Conservation (phyloP, 2,113 vertebrate species). For the Crotophaga sulcirostris region DNA sequence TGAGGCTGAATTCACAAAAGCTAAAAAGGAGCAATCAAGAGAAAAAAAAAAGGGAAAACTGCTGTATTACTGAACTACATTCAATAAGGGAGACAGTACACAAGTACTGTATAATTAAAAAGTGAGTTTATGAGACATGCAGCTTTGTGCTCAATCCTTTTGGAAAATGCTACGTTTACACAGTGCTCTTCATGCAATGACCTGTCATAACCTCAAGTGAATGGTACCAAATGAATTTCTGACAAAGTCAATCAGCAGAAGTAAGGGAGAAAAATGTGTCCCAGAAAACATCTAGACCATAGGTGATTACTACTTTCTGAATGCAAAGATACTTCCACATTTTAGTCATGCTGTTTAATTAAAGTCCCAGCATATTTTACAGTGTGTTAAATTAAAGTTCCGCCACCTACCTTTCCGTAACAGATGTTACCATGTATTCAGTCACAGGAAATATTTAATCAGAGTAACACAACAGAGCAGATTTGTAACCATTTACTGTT, state of each 20-base stretch:
- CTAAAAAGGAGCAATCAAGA: not conserved
- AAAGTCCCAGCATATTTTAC: not conserved
- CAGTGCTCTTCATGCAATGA: not conserved
- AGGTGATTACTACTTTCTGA: not conserved
- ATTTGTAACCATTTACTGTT: not conserved
- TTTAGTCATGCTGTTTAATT: not conserved
- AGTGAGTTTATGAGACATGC: not conserved
- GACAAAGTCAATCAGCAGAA: not conserved
- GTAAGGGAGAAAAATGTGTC: not conserved
- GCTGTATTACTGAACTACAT: not conserved
- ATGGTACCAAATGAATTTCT: not conserved
- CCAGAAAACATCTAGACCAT: not conserved
- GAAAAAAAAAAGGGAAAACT: not conserved
- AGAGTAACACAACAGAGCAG: conserved; percentile 2
- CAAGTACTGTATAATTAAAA: not conserved
- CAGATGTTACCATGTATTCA: not conserved
- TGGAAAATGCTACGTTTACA: not conserved
- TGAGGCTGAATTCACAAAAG: not conserved
- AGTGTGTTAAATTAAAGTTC: not conserved
- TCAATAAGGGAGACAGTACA: not conserved
- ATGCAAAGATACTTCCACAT: not conserved
- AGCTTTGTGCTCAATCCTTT: not conserved
- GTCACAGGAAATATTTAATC: conserved; percentile 3
- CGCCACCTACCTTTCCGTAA: conserved; percentile 28
- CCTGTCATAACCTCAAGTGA: not conserved